Percentiles rank a stretch among this genome's conserved stretches.
phyloP scores from a whole-genome alignment of 2,113 vertebrate genomes.

The Myotis davidii region DNA sequence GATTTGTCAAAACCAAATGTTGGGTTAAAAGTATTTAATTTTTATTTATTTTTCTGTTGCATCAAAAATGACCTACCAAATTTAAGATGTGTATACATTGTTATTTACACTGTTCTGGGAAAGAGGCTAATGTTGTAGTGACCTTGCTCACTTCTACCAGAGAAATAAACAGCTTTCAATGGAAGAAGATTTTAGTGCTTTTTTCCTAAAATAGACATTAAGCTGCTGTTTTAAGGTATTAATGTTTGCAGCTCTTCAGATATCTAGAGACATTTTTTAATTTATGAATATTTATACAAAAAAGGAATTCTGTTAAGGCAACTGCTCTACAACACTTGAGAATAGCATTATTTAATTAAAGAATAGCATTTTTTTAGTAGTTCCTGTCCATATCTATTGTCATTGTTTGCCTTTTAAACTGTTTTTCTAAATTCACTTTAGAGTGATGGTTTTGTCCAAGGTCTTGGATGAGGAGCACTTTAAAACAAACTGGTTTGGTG shows the following conservation, averaged over 20 bases:
- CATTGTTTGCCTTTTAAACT: slow-evolving; percentile 78
- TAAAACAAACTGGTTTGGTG: slow-evolving; percentile 77
- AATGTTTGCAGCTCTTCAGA: slow-evolving; percentile 78
- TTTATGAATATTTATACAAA: slow-evolving; percentile 86
- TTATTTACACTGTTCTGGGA: slow-evolving; percentile 74
- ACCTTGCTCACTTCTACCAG: slow-evolving; percentile 64
- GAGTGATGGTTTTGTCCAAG: slow-evolving; percentile 74
- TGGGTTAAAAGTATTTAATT: slow-evolving; percentile 82
- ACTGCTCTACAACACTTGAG: slow-evolving; percentile 70
- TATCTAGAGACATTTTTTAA: slow-evolving; percentile 74
- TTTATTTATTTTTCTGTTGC: slow-evolving; percentile 84
- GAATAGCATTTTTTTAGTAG: slow-evolving; percentile 66
- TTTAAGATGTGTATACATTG: slow-evolving; percentile 77
- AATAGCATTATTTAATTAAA: slow-evolving; percentile 72
- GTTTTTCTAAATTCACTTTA: slow-evolving; percentile 75
- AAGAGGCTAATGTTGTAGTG: slow-evolving; percentile 71
- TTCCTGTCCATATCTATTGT: slow-evolving; percentile 74
- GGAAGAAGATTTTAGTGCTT: slow-evolving; percentile 78
- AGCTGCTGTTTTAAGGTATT: slow-evolving; percentile 81
- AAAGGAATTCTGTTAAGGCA: slow-evolving; percentile 70
- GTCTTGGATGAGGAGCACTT: slow-evolving; percentile 83
- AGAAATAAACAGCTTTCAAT: slow-evolving; percentile 71
- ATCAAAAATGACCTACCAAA: slow-evolving; percentile 77
- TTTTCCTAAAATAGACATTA: slow-evolving; percentile 73
- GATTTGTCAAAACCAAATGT: slow-evolving; percentile 79